Conservation (phyloP, 1,140 invertebrate species). For the Metaphire vulgaris region DNA sequence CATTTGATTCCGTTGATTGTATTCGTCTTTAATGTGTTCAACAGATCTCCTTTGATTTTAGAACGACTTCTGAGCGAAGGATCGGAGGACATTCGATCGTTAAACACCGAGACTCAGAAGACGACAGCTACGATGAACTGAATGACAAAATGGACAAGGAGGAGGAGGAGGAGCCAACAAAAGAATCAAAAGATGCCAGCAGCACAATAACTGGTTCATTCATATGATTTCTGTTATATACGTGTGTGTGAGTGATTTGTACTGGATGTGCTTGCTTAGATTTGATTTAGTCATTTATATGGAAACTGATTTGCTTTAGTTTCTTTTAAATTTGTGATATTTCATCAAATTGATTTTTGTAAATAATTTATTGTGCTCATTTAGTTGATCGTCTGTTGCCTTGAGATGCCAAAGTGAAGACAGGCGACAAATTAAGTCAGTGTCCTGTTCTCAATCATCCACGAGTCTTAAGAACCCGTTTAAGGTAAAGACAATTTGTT, state of each 20-base stretch:
- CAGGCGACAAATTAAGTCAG: not conserved
- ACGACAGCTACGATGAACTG: not conserved
- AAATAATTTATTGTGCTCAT: not conserved
- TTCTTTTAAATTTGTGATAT: not conserved
- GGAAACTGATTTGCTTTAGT: not conserved
- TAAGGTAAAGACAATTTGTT: slow-evolving; percentile 2
- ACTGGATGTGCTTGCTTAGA: too few species aligned
- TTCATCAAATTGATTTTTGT: not conserved
- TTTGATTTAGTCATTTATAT: not conserved
- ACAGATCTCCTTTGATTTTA: not conserved
- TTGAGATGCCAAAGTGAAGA: not conserved
- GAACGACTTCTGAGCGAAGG: not conserved
- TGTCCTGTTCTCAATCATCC: not conserved
- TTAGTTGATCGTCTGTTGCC: not conserved
- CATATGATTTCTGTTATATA: too few species aligned
- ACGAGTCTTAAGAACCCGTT: slow-evolving; percentile 12
- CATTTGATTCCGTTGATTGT: not conserved
- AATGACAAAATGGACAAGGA: slow-evolving; percentile 11
- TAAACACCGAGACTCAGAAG: not conserved
- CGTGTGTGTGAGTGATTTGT: too few species aligned
- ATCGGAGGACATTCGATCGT: not conserved
- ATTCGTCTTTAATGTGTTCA: not conserved
- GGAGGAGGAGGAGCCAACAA: slow-evolving; percentile 3
- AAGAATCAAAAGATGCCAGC: not conserved
- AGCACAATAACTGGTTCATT: not conserved